Evolutionary conservation across 1,140 invertebrate species (phyloP).

Genomic region (Yoshiicerus persimilis): DNA sequence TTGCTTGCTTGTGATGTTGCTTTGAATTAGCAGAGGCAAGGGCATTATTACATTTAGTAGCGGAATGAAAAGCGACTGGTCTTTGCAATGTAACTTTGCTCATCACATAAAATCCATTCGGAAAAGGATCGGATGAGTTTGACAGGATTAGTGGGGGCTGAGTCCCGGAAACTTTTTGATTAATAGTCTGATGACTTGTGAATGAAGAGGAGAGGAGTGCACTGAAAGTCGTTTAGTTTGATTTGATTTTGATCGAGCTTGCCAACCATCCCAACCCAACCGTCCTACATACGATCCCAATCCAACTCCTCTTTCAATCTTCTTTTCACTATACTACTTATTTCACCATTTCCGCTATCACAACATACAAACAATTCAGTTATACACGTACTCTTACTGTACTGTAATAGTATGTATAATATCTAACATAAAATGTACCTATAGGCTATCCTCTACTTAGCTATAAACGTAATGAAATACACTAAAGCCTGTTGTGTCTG

Average conservation of each 20-base stretch:
- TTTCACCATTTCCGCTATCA: background rate
- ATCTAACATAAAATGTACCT: too few relatives aligned
- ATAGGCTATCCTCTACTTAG: too few relatives aligned
- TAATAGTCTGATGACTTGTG: constrained; percentile 51
- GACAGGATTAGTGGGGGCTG: constrained; percentile 47
- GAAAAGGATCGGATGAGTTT: constrained; percentile 45
- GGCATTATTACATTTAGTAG: background rate
- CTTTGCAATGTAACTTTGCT: background rate
- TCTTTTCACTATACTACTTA: background rate
- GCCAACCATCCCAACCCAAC: background rate
- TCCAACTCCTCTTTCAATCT: background rate
- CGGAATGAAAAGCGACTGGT: background rate
- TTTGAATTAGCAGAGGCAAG: background rate
- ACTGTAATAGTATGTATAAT: too few relatives aligned
- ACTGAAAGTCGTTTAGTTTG: constrained; percentile 48
- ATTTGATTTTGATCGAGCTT: constrained; percentile 37
- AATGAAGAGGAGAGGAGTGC: constrained; percentile 40
- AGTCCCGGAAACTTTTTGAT: constrained; percentile 48
- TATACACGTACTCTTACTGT: too few relatives aligned
- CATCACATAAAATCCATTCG: background rate
- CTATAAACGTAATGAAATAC: too few relatives aligned
- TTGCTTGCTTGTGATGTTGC: background rate
- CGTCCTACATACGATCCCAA: background rate
- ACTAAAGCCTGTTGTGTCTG: too few relatives aligned
- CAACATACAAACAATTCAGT: too few relatives aligned